These are phyloP conservation scores for Fratercula arctica DNA, from an alignment of 2,797 vertebrate species.

Conservation along the genomic window DNA sequence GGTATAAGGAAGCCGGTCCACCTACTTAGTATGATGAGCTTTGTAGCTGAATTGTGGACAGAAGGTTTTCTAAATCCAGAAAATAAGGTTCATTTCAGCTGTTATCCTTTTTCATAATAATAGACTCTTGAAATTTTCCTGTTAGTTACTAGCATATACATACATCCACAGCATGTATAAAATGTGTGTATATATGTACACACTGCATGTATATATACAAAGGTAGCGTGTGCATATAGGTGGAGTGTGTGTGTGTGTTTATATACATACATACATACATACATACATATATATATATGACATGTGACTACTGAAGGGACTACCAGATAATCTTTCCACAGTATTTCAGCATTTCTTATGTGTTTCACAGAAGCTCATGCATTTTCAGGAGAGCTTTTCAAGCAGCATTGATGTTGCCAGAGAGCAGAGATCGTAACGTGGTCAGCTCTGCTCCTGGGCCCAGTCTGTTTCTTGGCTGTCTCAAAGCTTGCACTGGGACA, in stretches of 20 bases:
- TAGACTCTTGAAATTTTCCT: not conserved
- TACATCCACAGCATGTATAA: no score
- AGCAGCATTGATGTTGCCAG: not conserved
- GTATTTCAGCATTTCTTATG: not conserved
- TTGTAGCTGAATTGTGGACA: not conserved
- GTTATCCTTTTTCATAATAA: not conserved
- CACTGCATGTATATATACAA: not conserved
- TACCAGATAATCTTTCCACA: not conserved
- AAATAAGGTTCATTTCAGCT: not conserved
- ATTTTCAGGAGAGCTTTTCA: not conserved
- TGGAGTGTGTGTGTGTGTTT: no score
- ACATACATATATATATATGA: not conserved
- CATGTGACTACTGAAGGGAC: not conserved
- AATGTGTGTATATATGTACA: not conserved
- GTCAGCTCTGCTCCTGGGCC: not conserved
- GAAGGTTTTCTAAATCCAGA: not conserved
- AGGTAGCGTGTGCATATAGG: not conserved
- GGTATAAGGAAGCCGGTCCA: not conserved
- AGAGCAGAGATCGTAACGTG: not conserved
- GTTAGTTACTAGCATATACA: not conserved
- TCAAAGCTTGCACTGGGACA: not conserved
- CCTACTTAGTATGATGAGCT: not conserved
- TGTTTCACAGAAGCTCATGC: not conserved
- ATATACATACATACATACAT: no score
- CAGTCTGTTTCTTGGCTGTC: not conserved